Base-by-base conservation (phyloP, 2,888 invertebrate species). In the Lithophane ornitopus region DNA sequence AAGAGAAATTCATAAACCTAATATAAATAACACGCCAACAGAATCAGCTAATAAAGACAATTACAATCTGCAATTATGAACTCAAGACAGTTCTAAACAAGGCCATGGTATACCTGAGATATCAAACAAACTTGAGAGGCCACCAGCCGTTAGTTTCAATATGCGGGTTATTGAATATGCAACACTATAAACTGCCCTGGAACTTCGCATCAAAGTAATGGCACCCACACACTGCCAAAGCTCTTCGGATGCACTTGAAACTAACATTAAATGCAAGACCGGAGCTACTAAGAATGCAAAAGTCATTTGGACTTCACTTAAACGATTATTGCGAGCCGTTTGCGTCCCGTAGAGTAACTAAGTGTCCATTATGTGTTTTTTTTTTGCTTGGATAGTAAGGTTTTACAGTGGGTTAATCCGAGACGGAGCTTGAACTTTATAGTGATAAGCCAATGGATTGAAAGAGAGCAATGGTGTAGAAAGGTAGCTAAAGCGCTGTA, bases 241-340 rank as follows among this genome's bases (percentile, higher is more conserved):
- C 81, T 70, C 74, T 87, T 76, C 69, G 22, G 41, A 70, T 79
- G 74, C 85, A 77, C 75, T 80, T 75, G 70, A 77, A 85, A 80
- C 78, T 77, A 80, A 85, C 77, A 83, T 81, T 70, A 87, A 88
- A 85, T 69, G 67, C 79, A 86, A 76, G 34, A 72, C 39, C 62
- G 58, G 56, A 41, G 84, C 74, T 86, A 83, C 83, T 71, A 83
- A 83, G 83, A 85, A 80, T 78, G 77, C 80, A 68, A 68, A 85
- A 83, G 70, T 75, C 81, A 78, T 81, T 81, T 70, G 19, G 65
- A 76, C 52, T 80, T 80, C 74, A 61, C 79, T 65, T 83, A 78
- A 83, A 87, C 74, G 78, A 81, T 84, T 76, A 87, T 75, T 66
- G 77, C 81, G 54, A 67, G 71, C 56, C 65, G 69, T 77, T 87